Percentiles rank a stretch among this genome's conserved stretches.
These are phyloP conservation scores for Heterocephalus glaber DNA, from an alignment of 2,113 vertebrate genomes.

Conservation along the genomic window DNA sequence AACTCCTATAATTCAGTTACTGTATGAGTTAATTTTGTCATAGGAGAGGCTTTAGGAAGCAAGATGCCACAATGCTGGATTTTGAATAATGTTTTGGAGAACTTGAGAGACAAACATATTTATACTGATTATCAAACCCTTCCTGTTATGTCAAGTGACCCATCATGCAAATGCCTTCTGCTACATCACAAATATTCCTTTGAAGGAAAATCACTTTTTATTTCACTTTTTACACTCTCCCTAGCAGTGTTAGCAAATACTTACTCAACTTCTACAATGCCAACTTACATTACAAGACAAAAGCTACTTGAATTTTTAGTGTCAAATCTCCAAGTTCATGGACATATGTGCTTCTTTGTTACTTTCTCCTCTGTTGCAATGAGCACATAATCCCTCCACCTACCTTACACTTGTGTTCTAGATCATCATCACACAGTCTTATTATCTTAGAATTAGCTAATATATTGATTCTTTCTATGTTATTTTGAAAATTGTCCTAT, in stretches of 20 bases:
- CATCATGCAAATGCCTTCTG: not conserved
- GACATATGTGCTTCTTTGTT: not conserved
- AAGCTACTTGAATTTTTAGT: not conserved
- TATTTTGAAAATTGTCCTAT: not conserved
- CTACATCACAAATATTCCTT: not conserved
- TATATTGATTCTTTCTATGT: not conserved
- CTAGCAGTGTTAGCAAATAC: not conserved
- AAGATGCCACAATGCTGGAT: not conserved
- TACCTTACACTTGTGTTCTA: not conserved
- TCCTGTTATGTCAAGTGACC: not conserved
- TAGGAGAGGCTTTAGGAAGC: not conserved
- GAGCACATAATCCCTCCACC: not conserved
- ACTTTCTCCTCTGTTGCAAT: not conserved
- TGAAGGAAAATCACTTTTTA: not conserved
- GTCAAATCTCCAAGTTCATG: not conserved
- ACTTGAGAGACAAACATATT: not conserved
- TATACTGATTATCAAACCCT: not conserved
- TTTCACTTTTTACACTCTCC: not conserved
- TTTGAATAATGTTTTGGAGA: not conserved
- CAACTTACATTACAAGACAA: not conserved
- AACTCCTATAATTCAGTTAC: not conserved
- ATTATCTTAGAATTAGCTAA: not conserved
- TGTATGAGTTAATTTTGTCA: not conserved
- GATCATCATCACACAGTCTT: not conserved
- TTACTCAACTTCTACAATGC: not conserved